Base-by-base conservation (phyloP, 2,113 vertebrate species). In the Eudyptes chrysolophus region DNA sequence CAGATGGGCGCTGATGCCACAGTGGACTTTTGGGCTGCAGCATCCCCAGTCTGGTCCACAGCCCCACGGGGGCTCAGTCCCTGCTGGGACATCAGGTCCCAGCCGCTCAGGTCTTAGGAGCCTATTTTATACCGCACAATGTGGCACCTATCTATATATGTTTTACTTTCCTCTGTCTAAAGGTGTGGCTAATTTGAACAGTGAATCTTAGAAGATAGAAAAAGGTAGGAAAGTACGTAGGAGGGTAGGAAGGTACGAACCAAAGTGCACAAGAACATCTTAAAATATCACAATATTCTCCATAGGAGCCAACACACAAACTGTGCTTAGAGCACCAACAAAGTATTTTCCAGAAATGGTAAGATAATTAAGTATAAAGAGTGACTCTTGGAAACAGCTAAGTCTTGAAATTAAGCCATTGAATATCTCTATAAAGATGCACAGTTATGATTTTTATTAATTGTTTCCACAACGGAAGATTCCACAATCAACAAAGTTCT, bases 131-230 rank as follows among this genome's bases (percentile, higher is more conserved):
- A 65, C 9, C 0, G 1, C 54, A 72, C 7, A 48, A 7, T 1
- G 2, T 15, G 36, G 11, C 22, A 68, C 26, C 25, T 10, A 29
- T 14, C 16, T 55, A 5, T 7, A 1, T 4, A 21, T 0, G 0
- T 34, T 92, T 80, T 69, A 32, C 16, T 79, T 75, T 32, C 21
- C 36, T 78, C 52, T 76, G 2, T 57, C 61, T 72, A 61, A 75
- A 85, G 13, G 27, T 68, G 38, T 60, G 32, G 6, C 71, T 52
- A 34, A 82, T 71, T 36, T 80, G 40, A 72, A 22, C 30, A 40
- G 12, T 34, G 20, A 89, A 42, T 9, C 69, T 69, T 11, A 55
- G 24, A 76, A 69, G 18, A 55, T 0, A 71, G 49, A 29, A 70
- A 89, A 60, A 57, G 2, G 65, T 42, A 61, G 27, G 64, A 82